Conservation (phyloP, 2,888 invertebrate species). For the Andrena praecox region DNA sequence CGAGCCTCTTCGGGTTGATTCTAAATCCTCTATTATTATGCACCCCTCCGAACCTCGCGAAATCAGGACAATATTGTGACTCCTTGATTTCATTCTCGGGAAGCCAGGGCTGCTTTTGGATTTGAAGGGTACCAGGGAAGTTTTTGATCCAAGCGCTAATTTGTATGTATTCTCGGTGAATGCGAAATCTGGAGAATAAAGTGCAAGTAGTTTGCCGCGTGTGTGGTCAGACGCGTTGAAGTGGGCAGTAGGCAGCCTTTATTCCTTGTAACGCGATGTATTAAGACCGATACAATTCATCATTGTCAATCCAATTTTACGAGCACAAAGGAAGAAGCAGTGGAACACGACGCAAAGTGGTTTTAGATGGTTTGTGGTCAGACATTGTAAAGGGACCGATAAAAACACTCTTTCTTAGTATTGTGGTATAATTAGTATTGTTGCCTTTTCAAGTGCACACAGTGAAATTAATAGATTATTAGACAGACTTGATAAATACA, state of each 20-base stretch:
- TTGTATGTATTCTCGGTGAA: neutral
- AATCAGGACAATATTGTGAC: slow-evolving; percentile 80
- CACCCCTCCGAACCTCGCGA: slow-evolving; percentile 77
- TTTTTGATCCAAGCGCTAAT: slow-evolving; percentile 12
- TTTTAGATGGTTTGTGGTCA: neutral
- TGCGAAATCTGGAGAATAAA: neutral
- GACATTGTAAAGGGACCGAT: neutral
- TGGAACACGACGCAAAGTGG: neutral
- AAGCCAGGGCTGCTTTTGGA: slow-evolving; percentile 38
- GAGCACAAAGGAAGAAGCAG: neutral
- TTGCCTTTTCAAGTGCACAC: neutral
- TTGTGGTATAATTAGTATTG: too few species aligned
- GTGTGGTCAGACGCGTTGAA: slow-evolving; percentile 19
- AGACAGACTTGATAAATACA: neutral
- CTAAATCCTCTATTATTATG: slow-evolving; percentile 84
- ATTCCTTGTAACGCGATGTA: too few species aligned
- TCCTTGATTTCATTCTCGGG: slow-evolving; percentile 57
- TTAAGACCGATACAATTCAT: too few species aligned
- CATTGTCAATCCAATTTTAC: neutral
- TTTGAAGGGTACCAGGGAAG: neutral
- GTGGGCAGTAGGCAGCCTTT: neutral
- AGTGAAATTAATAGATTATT: neutral
- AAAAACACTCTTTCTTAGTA: too few species aligned
- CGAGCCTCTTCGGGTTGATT: slow-evolving; percentile 77
- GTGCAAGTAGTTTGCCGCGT: slow-evolving; percentile 17